Evolutionary conservation across 2,888 invertebrate genomes (phyloP).

Genomic region (Xestia rhomboidea): DNA sequence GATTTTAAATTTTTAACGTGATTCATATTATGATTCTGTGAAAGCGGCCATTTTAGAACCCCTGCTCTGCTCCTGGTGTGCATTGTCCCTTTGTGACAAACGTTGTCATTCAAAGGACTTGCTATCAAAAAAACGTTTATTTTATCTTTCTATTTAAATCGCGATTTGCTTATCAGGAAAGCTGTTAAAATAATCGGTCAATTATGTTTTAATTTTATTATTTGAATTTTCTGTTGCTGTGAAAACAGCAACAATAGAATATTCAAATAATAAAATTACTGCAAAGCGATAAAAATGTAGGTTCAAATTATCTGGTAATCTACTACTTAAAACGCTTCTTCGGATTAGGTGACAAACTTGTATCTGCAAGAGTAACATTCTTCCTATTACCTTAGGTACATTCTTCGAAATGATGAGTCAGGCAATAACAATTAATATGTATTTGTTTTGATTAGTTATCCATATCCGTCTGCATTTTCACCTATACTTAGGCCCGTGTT

Average conservation of each 20-base stretch:
- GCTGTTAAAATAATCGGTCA: slow-evolving; percentile 16
- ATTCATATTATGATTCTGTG: no score
- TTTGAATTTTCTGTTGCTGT: background rate
- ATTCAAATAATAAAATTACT: no score
- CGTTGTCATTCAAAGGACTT: background rate
- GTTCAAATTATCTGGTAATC: background rate
- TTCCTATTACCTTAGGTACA: background rate
- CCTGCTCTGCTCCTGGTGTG: no score
- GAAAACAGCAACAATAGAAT: no score
- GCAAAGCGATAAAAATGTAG: background rate
- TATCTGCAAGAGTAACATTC: slow-evolving; percentile 1
- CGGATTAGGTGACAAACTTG: background rate
- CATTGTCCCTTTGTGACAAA: slow-evolving; percentile 3
- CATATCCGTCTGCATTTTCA: background rate
- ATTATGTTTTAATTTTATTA: background rate
- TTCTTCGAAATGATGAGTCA: background rate
- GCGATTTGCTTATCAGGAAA: slow-evolving; percentile 1
- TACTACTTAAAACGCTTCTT: background rate
- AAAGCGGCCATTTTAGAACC: no score
- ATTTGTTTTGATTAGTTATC: background rate
- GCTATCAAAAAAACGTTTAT: background rate
- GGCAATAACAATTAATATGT: background rate
- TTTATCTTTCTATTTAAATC: slow-evolving; percentile 3
- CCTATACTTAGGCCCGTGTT: background rate
- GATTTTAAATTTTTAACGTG: no score